Evolutionary conservation across 2,113 vertebrate genomes (phyloP).

Genomic region (Odocoileus virginianus): DNA sequence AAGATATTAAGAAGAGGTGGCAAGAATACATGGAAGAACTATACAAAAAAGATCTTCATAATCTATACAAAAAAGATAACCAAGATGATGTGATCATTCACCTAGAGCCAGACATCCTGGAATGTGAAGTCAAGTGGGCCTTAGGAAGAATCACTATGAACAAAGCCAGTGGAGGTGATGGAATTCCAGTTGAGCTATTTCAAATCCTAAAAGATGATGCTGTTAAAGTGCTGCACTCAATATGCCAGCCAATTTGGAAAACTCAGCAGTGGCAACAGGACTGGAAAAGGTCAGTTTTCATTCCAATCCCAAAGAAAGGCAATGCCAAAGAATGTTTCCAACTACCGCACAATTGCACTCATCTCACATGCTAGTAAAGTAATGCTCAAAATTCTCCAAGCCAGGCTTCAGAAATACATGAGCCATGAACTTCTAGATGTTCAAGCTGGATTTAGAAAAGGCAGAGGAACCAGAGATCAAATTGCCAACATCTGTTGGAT

Average conservation of each 20-base stretch:
- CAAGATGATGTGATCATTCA: not conserved
- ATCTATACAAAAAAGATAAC: not conserved
- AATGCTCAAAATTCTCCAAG: not conserved
- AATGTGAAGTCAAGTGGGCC: accelerated
- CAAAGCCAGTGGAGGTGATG: no score
- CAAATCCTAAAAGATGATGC: not conserved
- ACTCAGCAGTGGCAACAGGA: not conserved
- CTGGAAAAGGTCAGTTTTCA: not conserved
- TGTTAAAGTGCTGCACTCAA: not conserved
- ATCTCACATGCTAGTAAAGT: not conserved
- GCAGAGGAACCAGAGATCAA: not conserved
- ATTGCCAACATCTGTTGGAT: not conserved
- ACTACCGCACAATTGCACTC: not conserved
- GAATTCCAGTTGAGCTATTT: not conserved
- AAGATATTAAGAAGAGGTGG: not conserved
- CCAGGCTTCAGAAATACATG: not conserved
- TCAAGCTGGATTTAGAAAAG: not conserved
- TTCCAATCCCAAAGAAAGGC: not conserved
- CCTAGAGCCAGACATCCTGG: not conserved
- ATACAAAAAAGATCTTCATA: not conserved
- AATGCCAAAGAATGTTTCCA: not conserved
- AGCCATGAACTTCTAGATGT: not conserved
- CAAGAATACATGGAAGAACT: not conserved
- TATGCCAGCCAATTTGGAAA: not conserved
- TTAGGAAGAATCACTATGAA: not conserved